phyloP scores from a whole-genome alignment of 2,888 invertebrate species.

The Thyatira batis region DNA sequence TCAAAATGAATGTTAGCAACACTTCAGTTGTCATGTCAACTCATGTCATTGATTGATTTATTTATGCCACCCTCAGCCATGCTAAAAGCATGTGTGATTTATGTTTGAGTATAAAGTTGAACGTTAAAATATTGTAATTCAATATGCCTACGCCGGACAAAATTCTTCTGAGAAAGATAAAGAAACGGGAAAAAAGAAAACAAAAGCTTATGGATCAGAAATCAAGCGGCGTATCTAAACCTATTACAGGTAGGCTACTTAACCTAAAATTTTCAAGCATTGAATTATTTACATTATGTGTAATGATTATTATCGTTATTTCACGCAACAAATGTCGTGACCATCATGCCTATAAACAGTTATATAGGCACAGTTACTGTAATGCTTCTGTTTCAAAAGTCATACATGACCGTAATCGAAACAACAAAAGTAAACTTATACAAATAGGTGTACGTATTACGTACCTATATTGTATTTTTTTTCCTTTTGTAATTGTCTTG shows the following conservation, averaged over 20 bases:
- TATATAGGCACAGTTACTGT: no score
- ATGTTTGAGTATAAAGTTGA: background rate
- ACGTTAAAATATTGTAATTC: background rate
- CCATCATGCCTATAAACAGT: no score
- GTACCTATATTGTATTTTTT: no score
- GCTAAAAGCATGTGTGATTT: background rate
- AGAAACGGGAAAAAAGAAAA: conserved; percentile 88
- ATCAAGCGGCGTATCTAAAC: conserved; percentile 47
- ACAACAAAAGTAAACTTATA: no score
- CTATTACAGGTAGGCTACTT: conserved; percentile 49
- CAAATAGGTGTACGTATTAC: no score
- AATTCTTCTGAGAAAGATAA: conserved; percentile 89
- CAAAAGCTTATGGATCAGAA: conserved; percentile 80
- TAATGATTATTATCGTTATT: background rate
- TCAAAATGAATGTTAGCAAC: no score
- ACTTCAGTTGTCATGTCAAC: no score
- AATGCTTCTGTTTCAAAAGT: no score
- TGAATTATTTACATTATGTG: conserved; percentile 2
- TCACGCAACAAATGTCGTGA: no score
- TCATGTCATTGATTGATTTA: no score
- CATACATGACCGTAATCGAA: no score
- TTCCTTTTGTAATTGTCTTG: no score
- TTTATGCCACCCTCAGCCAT: background rate
- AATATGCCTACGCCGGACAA: conserved; percentile 86
- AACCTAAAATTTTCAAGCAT: conserved; percentile 28